These are phyloP conservation scores for Perca schrenkii DNA, from an alignment of 2,113 vertebrate species.

Conservation along the genomic window DNA sequence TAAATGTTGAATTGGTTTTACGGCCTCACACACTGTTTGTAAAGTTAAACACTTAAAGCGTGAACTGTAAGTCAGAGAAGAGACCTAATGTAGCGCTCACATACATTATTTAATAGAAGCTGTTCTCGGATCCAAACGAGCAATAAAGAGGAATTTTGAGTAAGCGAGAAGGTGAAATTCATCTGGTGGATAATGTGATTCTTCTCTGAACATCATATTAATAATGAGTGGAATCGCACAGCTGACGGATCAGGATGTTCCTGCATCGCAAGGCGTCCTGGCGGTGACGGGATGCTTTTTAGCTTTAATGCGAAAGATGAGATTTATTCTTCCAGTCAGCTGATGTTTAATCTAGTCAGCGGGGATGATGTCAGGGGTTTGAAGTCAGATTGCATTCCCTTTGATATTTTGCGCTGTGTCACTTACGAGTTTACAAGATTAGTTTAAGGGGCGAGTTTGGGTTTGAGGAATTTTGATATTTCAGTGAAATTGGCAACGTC, in stretches of 20 bases:
- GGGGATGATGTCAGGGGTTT: constrained; percentile 39
- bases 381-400: constrained; percentile 18
- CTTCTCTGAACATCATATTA: constrained; percentile 8
- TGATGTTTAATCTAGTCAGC: constrained; percentile 68
- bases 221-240: constrained; percentile 1
- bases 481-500: too few relatives aligned
- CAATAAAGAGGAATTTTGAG: neutral
- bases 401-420: constrained; percentile 4
- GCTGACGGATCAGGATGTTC: constrained; percentile 24
- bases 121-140: neutral
- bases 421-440: constrained; percentile 9
- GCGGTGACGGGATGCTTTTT: constrained; percentile 32
- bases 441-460: neutral
- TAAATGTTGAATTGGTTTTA: constrained; percentile 41
- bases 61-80: constrained; percentile 3
- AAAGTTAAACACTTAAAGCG: constrained; percentile 26
- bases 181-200: constrained; percentile 17
- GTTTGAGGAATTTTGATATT: neutral
- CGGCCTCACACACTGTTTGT: constrained; percentile 18
- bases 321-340: constrained; percentile 68
- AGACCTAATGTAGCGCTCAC: neutral
- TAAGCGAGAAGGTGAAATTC: constrained; percentile 1
- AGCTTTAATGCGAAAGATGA: constrained; percentile 55
- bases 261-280: constrained; percentile 7
- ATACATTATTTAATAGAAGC: constrained; percentile 32